Conservation (phyloP, 2,888 invertebrate species). For the Polyommatus icarus region DNA sequence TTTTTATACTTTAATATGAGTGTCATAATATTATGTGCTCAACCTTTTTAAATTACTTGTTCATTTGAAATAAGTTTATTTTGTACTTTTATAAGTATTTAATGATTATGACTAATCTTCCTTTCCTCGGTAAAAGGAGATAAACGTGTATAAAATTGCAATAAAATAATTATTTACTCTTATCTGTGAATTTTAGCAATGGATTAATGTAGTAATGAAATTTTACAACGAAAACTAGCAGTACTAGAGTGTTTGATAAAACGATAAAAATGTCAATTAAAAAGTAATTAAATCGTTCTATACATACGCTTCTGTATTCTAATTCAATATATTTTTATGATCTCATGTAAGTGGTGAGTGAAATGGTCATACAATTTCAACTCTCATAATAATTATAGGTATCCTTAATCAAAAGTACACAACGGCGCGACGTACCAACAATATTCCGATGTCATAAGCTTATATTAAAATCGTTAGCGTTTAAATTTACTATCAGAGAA, state of each 20-base stretch:
- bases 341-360: neutral
- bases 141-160: neutral
- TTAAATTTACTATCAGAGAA: too few species aligned
- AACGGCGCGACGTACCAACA: too few species aligned
- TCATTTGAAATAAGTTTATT: too few species aligned
- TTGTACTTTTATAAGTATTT: too few species aligned
- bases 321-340: neutral
- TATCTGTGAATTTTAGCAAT: neutral
- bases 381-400: too few species aligned
- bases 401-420: too few species aligned
- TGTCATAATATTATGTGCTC: too few species aligned
- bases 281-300: constrained; percentile 1
- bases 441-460: too few species aligned
- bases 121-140: neutral
- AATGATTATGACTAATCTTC: neutral
- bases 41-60: too few species aligned
- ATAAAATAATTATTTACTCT: neutral
- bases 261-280: constrained; percentile 9
- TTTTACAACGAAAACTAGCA: neutral
- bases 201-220: neutral
- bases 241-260: neutral
- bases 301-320: neutral
- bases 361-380: neutral
- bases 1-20: too few species aligned
- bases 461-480: too few species aligned